Evolutionary conservation across 2,113 vertebrate genomes (phyloP).

Genomic region (Daphoenositta chrysoptera): DNA sequence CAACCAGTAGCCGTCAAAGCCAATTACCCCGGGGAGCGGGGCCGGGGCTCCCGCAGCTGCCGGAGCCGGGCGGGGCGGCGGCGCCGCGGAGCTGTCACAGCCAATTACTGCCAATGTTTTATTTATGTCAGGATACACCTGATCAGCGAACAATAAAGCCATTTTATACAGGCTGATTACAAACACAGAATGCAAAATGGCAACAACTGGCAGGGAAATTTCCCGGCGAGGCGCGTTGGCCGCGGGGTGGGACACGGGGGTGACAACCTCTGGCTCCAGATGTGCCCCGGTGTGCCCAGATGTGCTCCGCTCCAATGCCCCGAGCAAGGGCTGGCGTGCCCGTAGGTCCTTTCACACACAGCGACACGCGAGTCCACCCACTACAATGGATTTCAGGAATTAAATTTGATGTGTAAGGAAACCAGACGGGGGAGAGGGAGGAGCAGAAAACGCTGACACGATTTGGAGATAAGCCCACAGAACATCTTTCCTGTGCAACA

Average conservation of each 20-base stretch:
- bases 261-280: background rate
- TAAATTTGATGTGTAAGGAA: background rate
- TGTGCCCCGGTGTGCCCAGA: no score
- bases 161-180: slow-evolving; percentile 36
- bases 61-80: slow-evolving; percentile 26
- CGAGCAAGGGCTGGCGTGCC: background rate
- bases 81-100: slow-evolving; percentile 59
- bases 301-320: background rate
- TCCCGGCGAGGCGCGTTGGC: no score
- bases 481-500: background rate
- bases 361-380: background rate
- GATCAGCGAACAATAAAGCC: slow-evolving; percentile 56
- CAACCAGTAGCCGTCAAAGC: slow-evolving; percentile 73
- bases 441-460: background rate
- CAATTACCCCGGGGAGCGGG: slow-evolving; percentile 75
- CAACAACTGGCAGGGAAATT: background rate
- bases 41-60: slow-evolving; percentile 26
- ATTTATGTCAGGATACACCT: slow-evolving; percentile 60
- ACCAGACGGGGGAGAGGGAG: background rate
- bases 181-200: slow-evolving; percentile 30
- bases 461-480: background rate
- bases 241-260: background rate
- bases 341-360: background rate
- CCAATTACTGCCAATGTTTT: slow-evolving; percentile 76
- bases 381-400: background rate